Percentiles rank a stretch among this genome's conserved stretches.
Evolutionary conservation across 2,113 vertebrate genomes (phyloP).

Genomic region (Aphyosemion australe): DNA sequence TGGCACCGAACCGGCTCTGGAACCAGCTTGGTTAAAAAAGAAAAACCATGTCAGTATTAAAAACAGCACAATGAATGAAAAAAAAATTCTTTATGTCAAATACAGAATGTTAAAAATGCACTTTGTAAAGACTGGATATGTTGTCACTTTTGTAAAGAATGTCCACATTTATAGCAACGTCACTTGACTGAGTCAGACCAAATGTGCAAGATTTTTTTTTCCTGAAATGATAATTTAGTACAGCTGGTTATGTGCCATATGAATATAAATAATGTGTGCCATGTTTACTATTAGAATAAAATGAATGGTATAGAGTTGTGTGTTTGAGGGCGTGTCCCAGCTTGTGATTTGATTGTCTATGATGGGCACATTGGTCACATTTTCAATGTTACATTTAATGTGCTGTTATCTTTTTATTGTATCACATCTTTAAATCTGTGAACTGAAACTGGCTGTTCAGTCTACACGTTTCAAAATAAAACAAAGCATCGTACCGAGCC

Average conservation of each 20-base stretch:
- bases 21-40: no score
- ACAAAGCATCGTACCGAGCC: slow-evolving; percentile 36
- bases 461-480: slow-evolving; percentile 64
- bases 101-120: slow-evolving; percentile 63
- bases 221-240: slow-evolving; percentile 16
- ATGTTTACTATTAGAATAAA: slow-evolving; percentile 35
- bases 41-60: slow-evolving; percentile 51
- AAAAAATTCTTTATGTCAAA: slow-evolving; percentile 16
- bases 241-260: slow-evolving; percentile 51
- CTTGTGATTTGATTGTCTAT: slow-evolving; percentile 14
- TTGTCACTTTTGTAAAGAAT: slow-evolving; percentile 14
- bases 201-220: slow-evolving; percentile 36
- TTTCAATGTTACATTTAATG: slow-evolving; percentile 12
- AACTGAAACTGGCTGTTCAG: slow-evolving; percentile 36
- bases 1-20: no score
- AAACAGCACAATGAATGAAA: slow-evolving; percentile 22
- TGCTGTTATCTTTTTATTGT: slow-evolving; percentile 31
- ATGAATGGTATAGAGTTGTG: slow-evolving; percentile 20
- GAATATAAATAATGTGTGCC: slow-evolving; percentile 31
- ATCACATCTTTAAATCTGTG: slow-evolving; percentile 47
- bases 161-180: slow-evolving; percentile 26
- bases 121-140: slow-evolving; percentile 54
- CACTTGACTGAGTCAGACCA: slow-evolving; percentile 30
- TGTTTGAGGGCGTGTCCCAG: slow-evolving; percentile 27
- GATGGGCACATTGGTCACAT: slow-evolving; percentile 13